Evolutionary conservation across 53 echinoderm and acorn worm species (phyloP).

Genomic region (Actinopyga echinites): DNA sequence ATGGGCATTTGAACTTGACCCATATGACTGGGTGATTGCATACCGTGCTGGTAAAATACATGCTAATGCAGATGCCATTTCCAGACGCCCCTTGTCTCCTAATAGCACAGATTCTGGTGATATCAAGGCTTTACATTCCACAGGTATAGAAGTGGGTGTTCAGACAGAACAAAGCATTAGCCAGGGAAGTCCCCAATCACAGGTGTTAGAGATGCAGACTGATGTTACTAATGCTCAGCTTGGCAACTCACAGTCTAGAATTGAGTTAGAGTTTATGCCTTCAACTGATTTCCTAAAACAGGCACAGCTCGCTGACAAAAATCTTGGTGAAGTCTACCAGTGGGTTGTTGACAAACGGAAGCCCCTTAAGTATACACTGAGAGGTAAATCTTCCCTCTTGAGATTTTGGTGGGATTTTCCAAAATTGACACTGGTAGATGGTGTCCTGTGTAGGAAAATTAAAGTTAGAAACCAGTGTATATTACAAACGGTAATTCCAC

Average conservation of each 20-base stretch:
- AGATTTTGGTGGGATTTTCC: no score
- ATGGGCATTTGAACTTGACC: constrained; percentile 70
- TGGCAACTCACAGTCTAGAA: background rate
- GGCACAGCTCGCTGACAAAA: constrained; percentile 14
- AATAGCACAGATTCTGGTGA: no score
- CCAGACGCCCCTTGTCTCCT: constrained; percentile 34
- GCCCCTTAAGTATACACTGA: background rate
- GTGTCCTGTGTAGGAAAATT: constrained; percentile 1
- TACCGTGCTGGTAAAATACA: constrained; percentile 62
- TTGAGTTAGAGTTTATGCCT: background rate
- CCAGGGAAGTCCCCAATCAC: background rate
- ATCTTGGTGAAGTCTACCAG: background rate
- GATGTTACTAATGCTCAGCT: background rate
- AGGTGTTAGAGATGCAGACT: background rate
- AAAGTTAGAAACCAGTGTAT: background rate
- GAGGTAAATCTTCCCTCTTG: background rate
- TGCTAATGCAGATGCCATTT: constrained; percentile 71
- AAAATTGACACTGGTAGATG: background rate
- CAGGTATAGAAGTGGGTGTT: background rate
- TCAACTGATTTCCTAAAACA: background rate
- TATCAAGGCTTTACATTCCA: no score
- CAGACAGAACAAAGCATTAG: background rate
- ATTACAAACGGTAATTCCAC: constrained; percentile 11
- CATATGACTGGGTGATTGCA: constrained; percentile 57
- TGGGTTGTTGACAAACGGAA: background rate